phyloP scores from a whole-genome alignment of 2,113 vertebrate genomes.

The Cololabis saira region DNA sequence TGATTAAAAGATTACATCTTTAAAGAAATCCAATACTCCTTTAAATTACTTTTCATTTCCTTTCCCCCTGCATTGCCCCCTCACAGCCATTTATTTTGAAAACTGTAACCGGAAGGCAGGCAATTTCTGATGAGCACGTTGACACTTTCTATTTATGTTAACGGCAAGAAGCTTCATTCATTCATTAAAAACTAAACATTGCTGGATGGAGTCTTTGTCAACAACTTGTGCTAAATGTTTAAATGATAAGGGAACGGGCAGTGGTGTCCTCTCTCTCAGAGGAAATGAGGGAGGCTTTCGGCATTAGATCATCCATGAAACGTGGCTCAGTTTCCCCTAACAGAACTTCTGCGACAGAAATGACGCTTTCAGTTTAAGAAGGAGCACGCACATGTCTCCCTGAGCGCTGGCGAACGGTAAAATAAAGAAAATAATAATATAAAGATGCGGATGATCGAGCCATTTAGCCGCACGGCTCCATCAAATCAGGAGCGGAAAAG shows the following conservation, averaged over 20 bases:
- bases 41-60: too few species aligned
- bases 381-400: background rate
- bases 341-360: conserved; percentile 34
- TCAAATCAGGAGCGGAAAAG: conserved; percentile 28
- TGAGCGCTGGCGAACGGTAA: background rate
- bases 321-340: conserved; percentile 56
- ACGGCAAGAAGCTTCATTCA: conserved; percentile 47
- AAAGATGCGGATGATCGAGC: background rate
- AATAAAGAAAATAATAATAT: too few species aligned
- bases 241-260: background rate
- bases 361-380: background rate
- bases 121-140: background rate
- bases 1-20: too few species aligned
- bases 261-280: background rate
- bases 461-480: background rate
- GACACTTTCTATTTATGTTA: conserved; percentile 22
- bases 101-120: conserved; percentile 23
- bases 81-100: conserved; percentile 52
- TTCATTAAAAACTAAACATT: conserved; percentile 43
- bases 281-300: conserved; percentile 29
- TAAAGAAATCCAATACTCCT: too few species aligned
- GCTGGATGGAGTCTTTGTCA: background rate
- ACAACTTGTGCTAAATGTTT: background rate
- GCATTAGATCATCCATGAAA: conserved; percentile 51
- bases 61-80: too few species aligned